These are phyloP conservation scores for Mobula hypostoma DNA, from an alignment of 2,113 vertebrate genomes.

Conservation along the genomic window DNA sequence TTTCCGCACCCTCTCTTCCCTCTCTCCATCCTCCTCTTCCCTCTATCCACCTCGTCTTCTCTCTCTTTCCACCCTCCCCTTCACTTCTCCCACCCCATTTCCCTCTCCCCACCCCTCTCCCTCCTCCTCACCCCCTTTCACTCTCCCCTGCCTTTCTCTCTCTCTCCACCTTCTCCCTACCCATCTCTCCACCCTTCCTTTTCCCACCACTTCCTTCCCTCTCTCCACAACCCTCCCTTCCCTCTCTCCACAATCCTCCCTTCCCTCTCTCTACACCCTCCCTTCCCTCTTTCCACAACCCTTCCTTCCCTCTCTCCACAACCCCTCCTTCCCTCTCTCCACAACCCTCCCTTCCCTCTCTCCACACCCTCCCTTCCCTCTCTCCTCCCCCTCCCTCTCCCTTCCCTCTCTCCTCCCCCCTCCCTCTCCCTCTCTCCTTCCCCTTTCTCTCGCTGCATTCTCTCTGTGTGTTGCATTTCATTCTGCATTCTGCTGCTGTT, in stretches of 20 bases:
- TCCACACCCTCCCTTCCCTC: background rate
- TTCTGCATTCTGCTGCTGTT: too few species aligned
- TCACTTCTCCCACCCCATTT: background rate
- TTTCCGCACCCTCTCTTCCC: too few species aligned
- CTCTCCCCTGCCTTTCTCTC: too few species aligned
- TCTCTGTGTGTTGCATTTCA: too few species aligned
- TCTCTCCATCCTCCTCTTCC: too few species aligned
- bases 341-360: background rate
- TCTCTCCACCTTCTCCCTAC: background rate
- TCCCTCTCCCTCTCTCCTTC: background rate
- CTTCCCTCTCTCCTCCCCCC: background rate
- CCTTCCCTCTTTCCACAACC: background rate
- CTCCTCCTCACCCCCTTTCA: background rate
- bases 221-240: background rate
- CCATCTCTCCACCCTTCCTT: background rate
- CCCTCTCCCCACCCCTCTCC: background rate
- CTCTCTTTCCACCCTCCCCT: background rate
- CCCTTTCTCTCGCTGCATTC: background rate
- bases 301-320: background rate
- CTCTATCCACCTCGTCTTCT: background rate
- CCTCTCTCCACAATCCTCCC: background rate
- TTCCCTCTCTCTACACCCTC: background rate
- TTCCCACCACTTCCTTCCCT: background rate
- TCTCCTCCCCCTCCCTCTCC: background rate
- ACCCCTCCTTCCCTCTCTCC: background rate